Evolutionary conservation across 2,113 vertebrate species (phyloP).

Genomic region (Lanius collurio): DNA sequence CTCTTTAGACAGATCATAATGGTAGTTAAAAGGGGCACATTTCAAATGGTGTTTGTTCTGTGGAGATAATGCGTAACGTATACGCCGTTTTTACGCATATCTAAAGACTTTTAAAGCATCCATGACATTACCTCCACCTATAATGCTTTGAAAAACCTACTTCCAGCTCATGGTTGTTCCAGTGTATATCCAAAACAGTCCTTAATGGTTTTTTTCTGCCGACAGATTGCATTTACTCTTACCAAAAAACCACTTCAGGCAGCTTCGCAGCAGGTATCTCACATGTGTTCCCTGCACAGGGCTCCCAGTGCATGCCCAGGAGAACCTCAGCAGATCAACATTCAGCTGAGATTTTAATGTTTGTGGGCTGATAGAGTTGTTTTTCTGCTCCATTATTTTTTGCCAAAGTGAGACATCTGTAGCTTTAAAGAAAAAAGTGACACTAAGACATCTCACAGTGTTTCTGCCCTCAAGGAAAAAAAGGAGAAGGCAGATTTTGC

Average conservation of each 20-base stretch:
- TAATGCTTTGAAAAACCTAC: not conserved
- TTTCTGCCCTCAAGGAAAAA: not conserved
- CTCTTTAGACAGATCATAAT: conserved; percentile 43
- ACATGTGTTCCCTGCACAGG: not conserved
- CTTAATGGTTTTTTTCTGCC: conserved; percentile 1
- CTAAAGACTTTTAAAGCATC: conserved; percentile 21
- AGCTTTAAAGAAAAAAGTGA: not conserved
- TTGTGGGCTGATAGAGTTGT: not conserved
- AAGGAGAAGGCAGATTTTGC: not conserved
- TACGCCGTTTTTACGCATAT: not conserved
- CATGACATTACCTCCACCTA: not conserved
- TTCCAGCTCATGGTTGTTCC: not conserved
- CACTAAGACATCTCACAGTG: not conserved
- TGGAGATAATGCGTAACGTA: not conserved
- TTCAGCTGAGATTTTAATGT: not conserved
- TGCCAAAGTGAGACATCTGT: not conserved
- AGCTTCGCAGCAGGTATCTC: not conserved
- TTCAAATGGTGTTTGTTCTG: conserved; percentile 26
- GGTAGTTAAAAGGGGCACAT: conserved; percentile 16
- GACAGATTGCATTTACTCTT: not conserved
- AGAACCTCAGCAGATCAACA: not conserved
- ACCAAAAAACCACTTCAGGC: not conserved
- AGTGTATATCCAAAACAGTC: not conserved
- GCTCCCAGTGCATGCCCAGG: not conserved
- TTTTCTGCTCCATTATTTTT: not conserved